Evolutionary conservation across 2,888 invertebrate genomes (phyloP).

Genomic region (Erpobdella octoculata): DNA sequence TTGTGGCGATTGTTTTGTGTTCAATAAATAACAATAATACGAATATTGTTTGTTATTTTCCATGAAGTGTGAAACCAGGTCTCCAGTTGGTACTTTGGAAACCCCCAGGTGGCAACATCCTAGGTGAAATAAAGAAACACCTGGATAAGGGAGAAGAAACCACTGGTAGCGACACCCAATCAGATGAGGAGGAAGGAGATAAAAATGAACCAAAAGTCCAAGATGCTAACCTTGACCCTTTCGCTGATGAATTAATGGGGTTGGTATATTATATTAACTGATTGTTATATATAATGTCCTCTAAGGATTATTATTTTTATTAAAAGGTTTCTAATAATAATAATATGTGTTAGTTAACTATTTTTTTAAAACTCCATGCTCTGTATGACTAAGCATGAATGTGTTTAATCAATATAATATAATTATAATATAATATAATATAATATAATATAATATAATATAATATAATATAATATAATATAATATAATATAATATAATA

Average conservation of each 20-base stretch:
- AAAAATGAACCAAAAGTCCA: not conserved
- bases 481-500: too few species aligned
- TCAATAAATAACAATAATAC: too few species aligned
- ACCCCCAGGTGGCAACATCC: not conserved
- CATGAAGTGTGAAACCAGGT: conserved; percentile 8
- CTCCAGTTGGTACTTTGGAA: conserved; percentile 4
- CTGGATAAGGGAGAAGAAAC: too few species aligned
- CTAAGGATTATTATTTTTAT: too few species aligned
- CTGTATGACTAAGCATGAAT: not conserved
- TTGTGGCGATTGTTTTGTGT: too few species aligned
- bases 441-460: too few species aligned
- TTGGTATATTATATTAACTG: too few species aligned
- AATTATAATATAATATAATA: too few species aligned
- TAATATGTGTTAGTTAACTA: not conserved
- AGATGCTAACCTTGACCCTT: not conserved
- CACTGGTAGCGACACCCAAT: not conserved
- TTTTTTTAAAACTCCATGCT: not conserved
- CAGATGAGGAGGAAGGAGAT: not conserved
- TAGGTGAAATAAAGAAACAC: not conserved
- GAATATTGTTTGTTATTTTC: not conserved
- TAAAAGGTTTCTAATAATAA: too few species aligned
- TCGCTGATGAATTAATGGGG: not conserved
- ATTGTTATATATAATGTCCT: too few species aligned
- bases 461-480: too few species aligned
- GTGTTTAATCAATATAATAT: not conserved